Evolutionary conservation across 2,113 vertebrate species (phyloP), one percentile per base, ranked within the genome.

Genomic region (Dicaeum eximium): DNA sequence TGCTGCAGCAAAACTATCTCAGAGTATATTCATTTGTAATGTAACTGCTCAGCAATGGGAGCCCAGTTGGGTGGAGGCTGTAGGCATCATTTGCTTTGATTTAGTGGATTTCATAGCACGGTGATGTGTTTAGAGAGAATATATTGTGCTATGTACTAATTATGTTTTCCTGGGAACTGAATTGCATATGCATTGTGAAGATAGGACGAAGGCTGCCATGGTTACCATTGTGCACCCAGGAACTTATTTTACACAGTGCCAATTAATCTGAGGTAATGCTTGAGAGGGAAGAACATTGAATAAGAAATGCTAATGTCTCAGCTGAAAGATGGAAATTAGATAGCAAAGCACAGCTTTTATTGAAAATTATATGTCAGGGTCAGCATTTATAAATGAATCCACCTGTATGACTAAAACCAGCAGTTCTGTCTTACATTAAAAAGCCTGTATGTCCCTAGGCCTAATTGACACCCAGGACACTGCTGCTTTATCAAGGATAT

Each of bases 241-340:
- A 97, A 96, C 93, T 97, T 97, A 87, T 96, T 98, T 97, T 93
- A 92, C 96, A 95, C 90, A 83, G 65, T 86, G 93, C 97, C 92
- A 97, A 97, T 97, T 98, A 97, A 96, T 97, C 96, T 95, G 88
- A 95, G 82, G 92, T 97, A 97, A 96, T 97, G 96, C 95, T 96
- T 95, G 91, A 91, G 93, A 97, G 86, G 79, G 88, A 94, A 96
- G 70, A 87, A 92, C 91, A 81, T 85, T 95, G 91, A 92, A 74
- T 93, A 94, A 92, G 85, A 96, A 95, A 95, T 95, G 75, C 80
- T 97, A 96, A 96, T 95, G 93, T 86, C 73, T 93, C 38, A 65
- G 91, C 78, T 95, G 86, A 96, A 97, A 92, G 81, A 94, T 95
- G 73, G 67, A 95, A 96, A 90, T 86, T 77, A 96, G 97, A 95